Percentiles rank a stretch among this genome's conserved stretches.
Conservation (phyloP, 2,888 invertebrate genomes). For the Latrodectus hesperus region DNA sequence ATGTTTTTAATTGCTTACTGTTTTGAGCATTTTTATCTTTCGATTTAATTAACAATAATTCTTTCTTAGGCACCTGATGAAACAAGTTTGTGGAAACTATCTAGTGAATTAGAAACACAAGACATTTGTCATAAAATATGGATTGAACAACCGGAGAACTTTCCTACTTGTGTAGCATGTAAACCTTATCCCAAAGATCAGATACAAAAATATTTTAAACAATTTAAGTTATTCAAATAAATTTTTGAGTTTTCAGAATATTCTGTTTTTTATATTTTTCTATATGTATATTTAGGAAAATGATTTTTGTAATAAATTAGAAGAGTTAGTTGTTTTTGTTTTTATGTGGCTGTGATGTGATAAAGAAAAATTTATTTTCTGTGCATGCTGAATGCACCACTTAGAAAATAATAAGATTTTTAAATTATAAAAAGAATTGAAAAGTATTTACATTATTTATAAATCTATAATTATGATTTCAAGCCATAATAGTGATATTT, state of each 20-base stretch:
- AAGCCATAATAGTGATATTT: too few species aligned
- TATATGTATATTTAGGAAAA: too few species aligned
- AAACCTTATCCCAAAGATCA: conserved; percentile 92
- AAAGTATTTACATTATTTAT: too few species aligned
- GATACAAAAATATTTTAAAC: conserved; percentile 88
- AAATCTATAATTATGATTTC: too few species aligned
- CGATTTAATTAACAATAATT: not conserved
- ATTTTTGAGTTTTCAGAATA: conserved; percentile 13
- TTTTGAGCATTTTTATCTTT: not conserved
- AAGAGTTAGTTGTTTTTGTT: too few species aligned
- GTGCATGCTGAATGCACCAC: too few species aligned
- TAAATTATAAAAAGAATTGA: too few species aligned
- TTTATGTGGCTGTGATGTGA: too few species aligned
- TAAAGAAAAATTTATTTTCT: too few species aligned
- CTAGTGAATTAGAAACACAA: conserved; percentile 80
- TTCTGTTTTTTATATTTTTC: not conserved
- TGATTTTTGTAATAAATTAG: too few species aligned
- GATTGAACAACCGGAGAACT: conserved; percentile 98
- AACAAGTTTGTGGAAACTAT: conserved; percentile 59
- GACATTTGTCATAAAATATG: conserved; percentile 91
- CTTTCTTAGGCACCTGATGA: conserved; percentile 62
- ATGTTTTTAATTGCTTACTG: not conserved
- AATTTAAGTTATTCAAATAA: conserved; percentile 85
- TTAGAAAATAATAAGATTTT: too few species aligned
- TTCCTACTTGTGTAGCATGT: conserved; percentile 92